phyloP scores from a whole-genome alignment of 2,797 vertebrate genomes.

The Anomalospiza imberbis region DNA sequence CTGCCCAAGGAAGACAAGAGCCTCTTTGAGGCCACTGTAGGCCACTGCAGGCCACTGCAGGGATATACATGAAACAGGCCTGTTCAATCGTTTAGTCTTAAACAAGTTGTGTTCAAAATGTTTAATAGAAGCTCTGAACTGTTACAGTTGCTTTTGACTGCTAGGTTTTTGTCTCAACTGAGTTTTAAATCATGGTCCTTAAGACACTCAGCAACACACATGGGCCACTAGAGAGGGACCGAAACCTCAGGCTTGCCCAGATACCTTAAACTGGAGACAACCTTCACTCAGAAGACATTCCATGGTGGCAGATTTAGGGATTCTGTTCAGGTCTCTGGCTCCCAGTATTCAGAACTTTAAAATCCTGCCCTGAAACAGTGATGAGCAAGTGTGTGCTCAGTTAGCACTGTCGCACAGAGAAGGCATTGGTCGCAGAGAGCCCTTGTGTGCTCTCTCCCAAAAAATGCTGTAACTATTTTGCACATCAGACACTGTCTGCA shows the following conservation, averaged over 20 bases:
- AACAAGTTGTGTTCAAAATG: background rate
- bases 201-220: background rate
- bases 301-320: background rate
- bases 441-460: rapidly evolving
- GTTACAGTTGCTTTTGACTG: background rate
- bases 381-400: background rate
- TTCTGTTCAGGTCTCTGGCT: background rate
- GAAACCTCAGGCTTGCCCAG: background rate
- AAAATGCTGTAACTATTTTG: background rate
- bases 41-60: background rate
- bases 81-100: background rate
- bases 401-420: background rate
- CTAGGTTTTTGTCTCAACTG: background rate
- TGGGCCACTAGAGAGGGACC: background rate
- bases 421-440: background rate
- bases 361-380: background rate
- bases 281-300: background rate
- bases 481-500: background rate
- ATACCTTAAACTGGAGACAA: background rate
- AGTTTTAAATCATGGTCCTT: background rate
- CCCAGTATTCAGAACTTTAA: background rate
- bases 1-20: background rate
- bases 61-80: rapidly evolving
- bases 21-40: background rate
- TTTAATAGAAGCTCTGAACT: background rate